Conservation (phyloP, 1,140 invertebrate species). For the Brachionus calyciflorus region DNA sequence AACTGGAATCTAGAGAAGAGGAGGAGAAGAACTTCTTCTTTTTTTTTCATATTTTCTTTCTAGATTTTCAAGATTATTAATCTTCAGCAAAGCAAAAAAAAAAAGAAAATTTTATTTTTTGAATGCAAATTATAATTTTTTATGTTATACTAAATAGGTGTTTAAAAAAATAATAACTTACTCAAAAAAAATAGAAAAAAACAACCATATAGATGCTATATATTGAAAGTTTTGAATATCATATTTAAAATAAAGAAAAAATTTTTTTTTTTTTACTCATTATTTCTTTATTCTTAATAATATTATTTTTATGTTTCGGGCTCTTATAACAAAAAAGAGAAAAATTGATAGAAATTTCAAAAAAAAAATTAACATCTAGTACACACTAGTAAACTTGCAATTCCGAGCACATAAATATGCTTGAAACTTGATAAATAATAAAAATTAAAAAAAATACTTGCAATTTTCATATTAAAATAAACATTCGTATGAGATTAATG, state of each 20-base stretch:
- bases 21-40: neutral
- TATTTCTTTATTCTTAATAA: neutral
- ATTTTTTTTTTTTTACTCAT: neutral
- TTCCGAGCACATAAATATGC: no score
- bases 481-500: constrained; percentile 18
- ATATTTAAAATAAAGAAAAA: no score
- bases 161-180: neutral
- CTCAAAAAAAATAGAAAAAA: no score
- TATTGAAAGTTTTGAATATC: no score
- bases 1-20: no score
- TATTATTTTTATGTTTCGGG: no score
- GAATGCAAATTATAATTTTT: constrained; percentile 43
- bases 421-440: no score
- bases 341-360: no score
- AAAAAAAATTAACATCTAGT: no score
- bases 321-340: no score
- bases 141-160: constrained; percentile 25
- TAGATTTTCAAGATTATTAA: constrained; percentile 1
- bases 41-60: neutral
- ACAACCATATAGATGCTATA: no score
- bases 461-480: constrained; percentile 21
- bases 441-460: neutral
- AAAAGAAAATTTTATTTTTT: neutral
- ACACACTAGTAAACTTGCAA: neutral
- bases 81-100: no score